phyloP scores from a whole-genome alignment of 2,888 invertebrate genomes.

The Malthinus seriepunctatus region DNA sequence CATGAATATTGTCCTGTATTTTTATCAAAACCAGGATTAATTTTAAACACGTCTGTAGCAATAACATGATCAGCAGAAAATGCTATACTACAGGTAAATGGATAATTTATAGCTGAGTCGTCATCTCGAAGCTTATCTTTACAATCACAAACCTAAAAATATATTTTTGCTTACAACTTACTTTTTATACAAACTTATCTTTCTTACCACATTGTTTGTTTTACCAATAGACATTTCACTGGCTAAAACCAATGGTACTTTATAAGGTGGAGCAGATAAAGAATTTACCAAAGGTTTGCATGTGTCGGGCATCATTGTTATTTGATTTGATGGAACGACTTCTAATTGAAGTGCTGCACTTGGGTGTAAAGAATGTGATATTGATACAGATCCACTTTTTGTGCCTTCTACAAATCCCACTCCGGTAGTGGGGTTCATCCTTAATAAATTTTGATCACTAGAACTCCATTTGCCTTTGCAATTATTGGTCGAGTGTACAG shows the following conservation, averaged over 20 bases:
- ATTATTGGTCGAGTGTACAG: slow-evolving; percentile 47
- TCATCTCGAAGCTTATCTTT: slow-evolving; percentile 42
- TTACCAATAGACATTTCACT: slow-evolving; percentile 40
- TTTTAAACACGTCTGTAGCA: slow-evolving; percentile 45
- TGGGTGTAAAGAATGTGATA: slow-evolving; percentile 48
- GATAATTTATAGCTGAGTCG: slow-evolving; percentile 40
- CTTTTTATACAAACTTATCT: background rate
- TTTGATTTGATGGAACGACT: slow-evolving; percentile 43
- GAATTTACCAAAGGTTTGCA: slow-evolving; percentile 45
- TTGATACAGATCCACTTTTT: slow-evolving; percentile 43
- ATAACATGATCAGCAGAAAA: slow-evolving; percentile 46
- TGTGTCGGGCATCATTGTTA: slow-evolving; percentile 39
- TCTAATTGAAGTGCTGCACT: slow-evolving; percentile 45
- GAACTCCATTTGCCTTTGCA: slow-evolving; percentile 48
- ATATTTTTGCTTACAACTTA: background rate
- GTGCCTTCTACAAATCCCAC: slow-evolving; percentile 48
- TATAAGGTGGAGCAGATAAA: slow-evolving; percentile 31
- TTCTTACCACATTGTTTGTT: slow-evolving; percentile 48
- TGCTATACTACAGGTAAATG: slow-evolving; percentile 49
- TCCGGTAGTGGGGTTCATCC: slow-evolving; percentile 46
- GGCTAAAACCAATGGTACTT: slow-evolving; percentile 44
- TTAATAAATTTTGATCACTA: slow-evolving; percentile 46
- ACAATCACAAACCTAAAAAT: slow-evolving; percentile 47
- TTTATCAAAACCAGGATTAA: slow-evolving; percentile 48
- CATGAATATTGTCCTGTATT: slow-evolving; percentile 50